phyloP scores from a whole-genome alignment of 2,888 invertebrate species.

The Cepaea hortensis region DNA sequence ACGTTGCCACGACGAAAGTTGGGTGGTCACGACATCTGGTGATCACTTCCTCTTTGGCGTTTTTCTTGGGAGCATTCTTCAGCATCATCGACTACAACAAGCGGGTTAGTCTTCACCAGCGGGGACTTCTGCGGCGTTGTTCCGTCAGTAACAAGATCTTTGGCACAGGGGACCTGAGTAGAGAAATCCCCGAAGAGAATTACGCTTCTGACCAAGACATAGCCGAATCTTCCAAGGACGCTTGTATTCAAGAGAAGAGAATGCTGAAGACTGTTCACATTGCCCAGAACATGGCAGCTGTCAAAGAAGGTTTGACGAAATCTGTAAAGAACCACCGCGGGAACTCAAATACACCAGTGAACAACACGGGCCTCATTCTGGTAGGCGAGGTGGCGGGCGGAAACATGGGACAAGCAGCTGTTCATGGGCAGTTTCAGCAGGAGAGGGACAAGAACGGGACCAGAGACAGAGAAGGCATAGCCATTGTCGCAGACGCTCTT shows the following conservation, averaged over 20 bases:
- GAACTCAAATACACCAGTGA: neutral
- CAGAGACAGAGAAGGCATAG: neutral
- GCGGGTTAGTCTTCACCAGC: neutral
- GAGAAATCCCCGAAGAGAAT: neutral
- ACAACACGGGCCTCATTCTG: neutral
- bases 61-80: slow-evolving; percentile 19
- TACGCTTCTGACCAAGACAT: neutral
- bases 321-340: neutral
- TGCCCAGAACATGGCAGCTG: neutral
- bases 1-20: neutral
- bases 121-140: neutral
- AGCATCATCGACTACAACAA: slow-evolving; percentile 34
- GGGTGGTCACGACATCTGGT: slow-evolving; percentile 44
- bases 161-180: neutral
- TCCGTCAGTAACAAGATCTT: slow-evolving; percentile 11
- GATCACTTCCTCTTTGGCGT: slow-evolving; percentile 30
- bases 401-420: neutral
- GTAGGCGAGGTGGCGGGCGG: neutral
- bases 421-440: neutral
- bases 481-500: neutral
- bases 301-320: neutral
- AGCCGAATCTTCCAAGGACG: too few species aligned
- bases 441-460: too few species aligned
- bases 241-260: neutral
- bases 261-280: neutral